Evolutionary conservation across 2,888 invertebrate genomes (phyloP).

Genomic region (Drosophila subquinaria): DNA sequence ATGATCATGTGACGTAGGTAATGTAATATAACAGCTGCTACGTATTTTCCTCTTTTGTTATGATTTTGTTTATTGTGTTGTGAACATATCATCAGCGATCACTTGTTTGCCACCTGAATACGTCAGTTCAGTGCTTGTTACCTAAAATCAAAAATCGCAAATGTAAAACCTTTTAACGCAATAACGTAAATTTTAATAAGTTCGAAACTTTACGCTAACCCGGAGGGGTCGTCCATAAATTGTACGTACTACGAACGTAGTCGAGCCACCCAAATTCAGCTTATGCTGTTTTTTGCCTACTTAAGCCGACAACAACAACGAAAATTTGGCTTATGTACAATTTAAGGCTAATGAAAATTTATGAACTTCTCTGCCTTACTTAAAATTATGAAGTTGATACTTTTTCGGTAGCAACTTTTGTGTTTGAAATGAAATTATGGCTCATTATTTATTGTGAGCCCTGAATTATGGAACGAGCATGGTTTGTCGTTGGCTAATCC

Average conservation of each 20-base stretch:
- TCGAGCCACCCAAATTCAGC: constrained; percentile 8
- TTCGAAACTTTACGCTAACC: constrained; percentile 61
- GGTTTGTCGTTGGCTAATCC: constrained; percentile 7
- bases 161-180: constrained; percentile 54
- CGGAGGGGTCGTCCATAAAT: constrained; percentile 34
- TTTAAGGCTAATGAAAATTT: constrained; percentile 75
- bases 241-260: constrained; percentile 18
- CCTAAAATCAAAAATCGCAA: constrained; percentile 25
- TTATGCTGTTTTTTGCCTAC: constrained; percentile 37
- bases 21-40: constrained; percentile 37
- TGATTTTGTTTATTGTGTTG: constrained; percentile 3
- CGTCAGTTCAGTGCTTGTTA: constrained; percentile 7
- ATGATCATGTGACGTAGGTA: constrained; percentile 18
- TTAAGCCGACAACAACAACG: constrained; percentile 24
- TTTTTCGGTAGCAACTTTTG: constrained; percentile 53
- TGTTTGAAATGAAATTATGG: constrained; percentile 67
- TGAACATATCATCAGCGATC: neutral
- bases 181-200: constrained; percentile 76
- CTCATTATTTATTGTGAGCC: constrained; percentile 55
- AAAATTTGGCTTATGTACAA: constrained; percentile 35
- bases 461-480: constrained; percentile 55
- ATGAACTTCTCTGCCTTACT: constrained; percentile 60
- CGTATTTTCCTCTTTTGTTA: constrained; percentile 4
- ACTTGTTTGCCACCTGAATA: constrained; percentile 10
- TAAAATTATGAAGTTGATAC: constrained; percentile 65